phyloP scores from a whole-genome alignment of 1,140 invertebrate species.

The Riptortus pedestris region DNA sequence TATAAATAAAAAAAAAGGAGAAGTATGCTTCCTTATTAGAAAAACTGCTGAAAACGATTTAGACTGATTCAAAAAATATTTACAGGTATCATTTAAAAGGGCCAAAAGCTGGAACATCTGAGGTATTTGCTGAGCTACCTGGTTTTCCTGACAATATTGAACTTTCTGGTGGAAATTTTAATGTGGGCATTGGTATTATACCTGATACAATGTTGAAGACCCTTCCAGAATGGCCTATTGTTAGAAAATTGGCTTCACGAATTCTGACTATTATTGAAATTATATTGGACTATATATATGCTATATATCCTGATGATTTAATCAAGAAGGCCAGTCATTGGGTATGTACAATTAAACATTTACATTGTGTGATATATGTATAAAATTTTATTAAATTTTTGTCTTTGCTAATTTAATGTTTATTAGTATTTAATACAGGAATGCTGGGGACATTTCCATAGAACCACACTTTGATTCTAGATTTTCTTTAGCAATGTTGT shows the following conservation, averaged over 20 bases:
- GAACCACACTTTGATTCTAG: too few relatives aligned
- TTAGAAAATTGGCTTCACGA: constrained; percentile 50
- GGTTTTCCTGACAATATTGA: constrained; percentile 54
- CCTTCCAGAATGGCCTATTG: constrained; percentile 44
- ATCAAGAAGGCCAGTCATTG: constrained; percentile 43
- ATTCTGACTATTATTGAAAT: constrained; percentile 44
- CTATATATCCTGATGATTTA: constrained; percentile 47
- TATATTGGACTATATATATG: constrained; percentile 46
- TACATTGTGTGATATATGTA: too few relatives aligned
- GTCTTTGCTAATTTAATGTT: too few relatives aligned
- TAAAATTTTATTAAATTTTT: too few relatives aligned
- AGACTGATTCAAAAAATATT: too few relatives aligned
- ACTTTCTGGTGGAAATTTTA: constrained; percentile 39
- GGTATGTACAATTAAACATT: constrained; percentile 42
- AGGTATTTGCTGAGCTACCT: constrained; percentile 67
- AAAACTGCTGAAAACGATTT: too few relatives aligned
- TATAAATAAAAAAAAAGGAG: too few relatives aligned
- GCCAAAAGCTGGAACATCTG: constrained; percentile 55
- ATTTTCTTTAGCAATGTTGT: too few relatives aligned
- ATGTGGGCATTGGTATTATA: constrained; percentile 33
- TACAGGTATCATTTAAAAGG: constrained; percentile 62
- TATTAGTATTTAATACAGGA: too few relatives aligned
- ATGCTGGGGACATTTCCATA: too few relatives aligned
- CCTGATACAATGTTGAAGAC: constrained; percentile 36
- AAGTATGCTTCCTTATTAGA: too few relatives aligned